A percentile compares a stretch with the other conserved stretches of the same genome.
phyloP scores from a whole-genome alignment of 2,113 vertebrate species.

The Sula dactylatra region DNA sequence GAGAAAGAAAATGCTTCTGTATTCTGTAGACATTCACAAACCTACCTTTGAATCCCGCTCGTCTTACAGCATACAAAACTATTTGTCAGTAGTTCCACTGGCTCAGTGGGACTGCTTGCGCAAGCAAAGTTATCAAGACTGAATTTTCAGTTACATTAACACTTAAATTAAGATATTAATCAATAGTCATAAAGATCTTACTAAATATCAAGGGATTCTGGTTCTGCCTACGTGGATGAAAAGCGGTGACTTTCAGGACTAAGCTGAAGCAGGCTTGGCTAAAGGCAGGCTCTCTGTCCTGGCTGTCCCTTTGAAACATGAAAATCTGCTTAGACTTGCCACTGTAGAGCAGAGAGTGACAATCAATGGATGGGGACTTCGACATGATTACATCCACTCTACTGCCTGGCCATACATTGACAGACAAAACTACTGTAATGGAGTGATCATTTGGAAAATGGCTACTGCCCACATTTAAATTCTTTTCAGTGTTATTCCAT shows the following conservation, averaged over 20 bases:
- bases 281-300: background rate
- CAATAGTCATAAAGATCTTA: background rate
- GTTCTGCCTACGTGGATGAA: background rate
- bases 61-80: background rate
- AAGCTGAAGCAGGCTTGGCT: background rate
- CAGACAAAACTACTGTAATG: conserved; percentile 58
- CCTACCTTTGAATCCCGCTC: background rate
- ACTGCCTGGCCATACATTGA: conserved; percentile 48
- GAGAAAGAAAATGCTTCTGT: background rate
- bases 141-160: background rate
- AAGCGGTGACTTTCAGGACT: background rate
- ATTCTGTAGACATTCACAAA: background rate
- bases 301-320: background rate
- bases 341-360: conserved; percentile 45
- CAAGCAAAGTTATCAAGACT: background rate
- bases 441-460: conserved; percentile 62
- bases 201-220: background rate
- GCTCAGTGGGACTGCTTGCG: background rate
- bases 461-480: conserved; percentile 61
- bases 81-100: background rate
- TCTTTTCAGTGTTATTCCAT: conserved; percentile 57
- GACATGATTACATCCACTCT: conserved; percentile 58
- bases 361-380: conserved; percentile 49
- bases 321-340: conserved; percentile 38
- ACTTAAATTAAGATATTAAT: background rate